A percentile compares a stretch with the other conserved stretches of the same genome.
Conservation (phyloP, 92 coral and sea anemone genomes). For the Porites lobata region DNA sequence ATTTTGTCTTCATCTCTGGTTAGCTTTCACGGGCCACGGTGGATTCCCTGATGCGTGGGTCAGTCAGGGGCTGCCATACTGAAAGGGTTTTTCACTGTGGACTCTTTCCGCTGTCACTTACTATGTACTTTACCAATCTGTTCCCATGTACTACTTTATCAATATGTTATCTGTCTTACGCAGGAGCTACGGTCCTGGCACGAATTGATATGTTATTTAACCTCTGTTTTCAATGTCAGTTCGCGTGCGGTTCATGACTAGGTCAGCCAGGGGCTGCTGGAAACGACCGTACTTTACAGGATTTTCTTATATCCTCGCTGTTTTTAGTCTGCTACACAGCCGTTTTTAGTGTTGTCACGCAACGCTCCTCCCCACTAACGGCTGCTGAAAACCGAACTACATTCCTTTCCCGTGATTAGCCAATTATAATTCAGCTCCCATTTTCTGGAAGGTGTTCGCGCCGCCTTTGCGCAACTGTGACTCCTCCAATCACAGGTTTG, state of each 20-base stretch:
- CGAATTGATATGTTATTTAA: background rate
- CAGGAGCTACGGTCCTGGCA: background rate
- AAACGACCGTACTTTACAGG: background rate
- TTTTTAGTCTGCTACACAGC: background rate
- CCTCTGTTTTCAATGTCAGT: constrained; percentile 14
- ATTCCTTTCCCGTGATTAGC: too few relatives aligned
- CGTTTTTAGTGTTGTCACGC: too few relatives aligned
- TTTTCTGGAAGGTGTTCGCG: too few relatives aligned
- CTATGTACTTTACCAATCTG: constrained; percentile 3
- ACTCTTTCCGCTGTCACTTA: background rate
- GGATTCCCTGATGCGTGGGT: too few relatives aligned
- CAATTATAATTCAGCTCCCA: too few relatives aligned
- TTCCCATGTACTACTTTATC: background rate
- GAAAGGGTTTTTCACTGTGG: too few relatives aligned
- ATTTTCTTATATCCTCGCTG: background rate
- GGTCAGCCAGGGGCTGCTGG: constrained; percentile 23
- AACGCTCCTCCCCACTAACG: too few relatives aligned
- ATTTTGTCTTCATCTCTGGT: constrained; percentile 18
- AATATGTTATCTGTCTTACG: background rate
- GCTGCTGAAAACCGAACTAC: too few relatives aligned
- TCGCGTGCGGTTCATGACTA: constrained; percentile 16
- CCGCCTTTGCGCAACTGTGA: too few relatives aligned
- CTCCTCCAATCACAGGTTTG: too few relatives aligned
- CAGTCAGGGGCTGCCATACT: too few relatives aligned
- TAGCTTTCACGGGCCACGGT: background rate